Percentiles rank a stretch among this genome's conserved stretches.
phyloP scores from a whole-genome alignment of 2,888 invertebrate genomes.

The Pammene fasciana region DNA sequence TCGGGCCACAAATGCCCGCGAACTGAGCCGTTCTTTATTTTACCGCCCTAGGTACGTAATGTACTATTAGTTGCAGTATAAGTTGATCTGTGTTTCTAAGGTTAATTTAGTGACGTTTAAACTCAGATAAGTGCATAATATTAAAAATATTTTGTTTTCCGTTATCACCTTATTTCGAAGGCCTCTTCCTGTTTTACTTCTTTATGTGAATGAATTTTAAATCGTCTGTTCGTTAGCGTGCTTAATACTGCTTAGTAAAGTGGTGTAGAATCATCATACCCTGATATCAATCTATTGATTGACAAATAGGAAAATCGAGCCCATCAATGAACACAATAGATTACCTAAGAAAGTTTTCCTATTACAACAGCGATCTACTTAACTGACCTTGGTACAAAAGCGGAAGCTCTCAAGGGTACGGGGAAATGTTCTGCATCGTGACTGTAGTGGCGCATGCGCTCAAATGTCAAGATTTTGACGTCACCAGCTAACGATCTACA shows the following conservation, averaged over 20 bases:
- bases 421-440: slow-evolving; percentile 67
- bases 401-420: slow-evolving; percentile 66
- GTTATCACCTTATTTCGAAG: no score
- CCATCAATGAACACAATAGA: background rate
- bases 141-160: no score
- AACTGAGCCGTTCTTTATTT: no score
- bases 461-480: slow-evolving; percentile 71
- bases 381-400: slow-evolving; percentile 62
- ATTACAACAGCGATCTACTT: slow-evolving; percentile 35
- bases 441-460: slow-evolving; percentile 55
- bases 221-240: no score
- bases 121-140: no score
- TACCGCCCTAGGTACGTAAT: no score
- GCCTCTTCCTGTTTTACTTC: no score
- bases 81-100: no score
- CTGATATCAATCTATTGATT: background rate
- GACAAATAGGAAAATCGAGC: background rate
- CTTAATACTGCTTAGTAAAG: background rate
- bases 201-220: no score
- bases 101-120: no score
- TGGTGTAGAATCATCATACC: background rate
- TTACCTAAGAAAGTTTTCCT: slow-evolving; percentile 38
- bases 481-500: slow-evolving; percentile 49
- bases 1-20: no score
- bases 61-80: no score